phyloP scores from a whole-genome alignment of 2,888 invertebrate species.

The Spisula solida region DNA sequence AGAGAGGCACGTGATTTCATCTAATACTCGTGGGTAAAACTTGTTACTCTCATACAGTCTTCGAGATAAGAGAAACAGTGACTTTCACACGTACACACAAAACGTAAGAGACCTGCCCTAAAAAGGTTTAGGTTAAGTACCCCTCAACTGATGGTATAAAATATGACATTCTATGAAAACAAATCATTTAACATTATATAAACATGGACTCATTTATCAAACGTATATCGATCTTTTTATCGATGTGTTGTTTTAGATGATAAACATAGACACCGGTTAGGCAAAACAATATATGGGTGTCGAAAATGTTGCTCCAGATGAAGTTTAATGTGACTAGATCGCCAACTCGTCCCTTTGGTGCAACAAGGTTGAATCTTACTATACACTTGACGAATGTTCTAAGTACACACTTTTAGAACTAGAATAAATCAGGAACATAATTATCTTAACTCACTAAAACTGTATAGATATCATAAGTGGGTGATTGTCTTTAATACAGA shows the following conservation, averaged over 20 bases:
- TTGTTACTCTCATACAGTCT: background rate
- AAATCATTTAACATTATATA: background rate
- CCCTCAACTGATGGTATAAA: background rate
- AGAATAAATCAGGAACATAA: no score
- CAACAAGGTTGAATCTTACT: no score
- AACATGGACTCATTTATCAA: background rate
- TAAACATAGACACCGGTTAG: no score
- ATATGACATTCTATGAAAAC: background rate
- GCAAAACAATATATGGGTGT: no score
- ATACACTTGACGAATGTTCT: no score
- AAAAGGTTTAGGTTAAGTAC: background rate
- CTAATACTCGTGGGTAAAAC: slow-evolving; percentile 17
- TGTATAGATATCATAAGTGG: no score
- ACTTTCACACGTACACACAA: background rate
- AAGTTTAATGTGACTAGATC: no score
- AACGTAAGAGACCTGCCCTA: background rate
- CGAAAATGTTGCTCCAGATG: no score
- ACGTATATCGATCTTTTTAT: background rate
- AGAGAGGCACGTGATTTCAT: background rate
- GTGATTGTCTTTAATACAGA: no score
- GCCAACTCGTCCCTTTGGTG: no score
- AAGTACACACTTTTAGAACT: no score
- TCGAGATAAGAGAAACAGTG: slow-evolving; percentile 1
- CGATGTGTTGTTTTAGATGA: background rate
- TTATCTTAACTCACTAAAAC: no score